phyloP scores from a whole-genome alignment of 2,113 vertebrate genomes.

The Pseudopodoces humilis region DNA sequence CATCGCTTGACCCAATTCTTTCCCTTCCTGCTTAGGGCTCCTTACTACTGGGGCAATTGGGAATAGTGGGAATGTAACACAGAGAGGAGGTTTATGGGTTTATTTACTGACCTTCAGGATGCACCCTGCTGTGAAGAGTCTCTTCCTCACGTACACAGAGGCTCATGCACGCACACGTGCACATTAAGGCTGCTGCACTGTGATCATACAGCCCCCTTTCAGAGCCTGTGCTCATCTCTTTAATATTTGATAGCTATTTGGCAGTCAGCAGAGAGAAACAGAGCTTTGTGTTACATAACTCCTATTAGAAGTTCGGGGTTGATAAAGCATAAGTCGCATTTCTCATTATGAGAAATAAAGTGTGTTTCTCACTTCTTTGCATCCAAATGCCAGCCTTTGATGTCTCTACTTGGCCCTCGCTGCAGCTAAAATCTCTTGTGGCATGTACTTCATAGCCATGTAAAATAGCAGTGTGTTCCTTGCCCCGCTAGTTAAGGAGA shows the following conservation, averaged over 20 bases:
- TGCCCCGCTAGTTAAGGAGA: background rate
- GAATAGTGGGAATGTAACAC: background rate
- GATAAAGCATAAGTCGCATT: background rate
- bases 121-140: background rate
- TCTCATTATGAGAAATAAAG: slow-evolving; percentile 50
- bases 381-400: slow-evolving; percentile 43
- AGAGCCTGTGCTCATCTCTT: slow-evolving; percentile 10
- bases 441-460: background rate
- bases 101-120: background rate
- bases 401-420: slow-evolving; percentile 4
- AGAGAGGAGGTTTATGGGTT: background rate
- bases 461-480: background rate
- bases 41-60: background rate
- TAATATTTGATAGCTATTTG: slow-evolving; percentile 53
- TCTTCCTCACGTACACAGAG: background rate
- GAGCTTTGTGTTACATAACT: slow-evolving; percentile 40
- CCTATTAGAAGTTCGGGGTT: slow-evolving; percentile 8
- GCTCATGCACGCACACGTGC: background rate
- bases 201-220: background rate
- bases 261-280: slow-evolving; percentile 23
- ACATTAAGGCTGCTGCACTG: background rate
- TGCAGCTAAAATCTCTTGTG: slow-evolving; percentile 41
- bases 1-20: background rate
- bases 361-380: slow-evolving; percentile 7
- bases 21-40: background rate